A percentile compares a stretch with the other conserved stretches of the same genome.
These are phyloP conservation scores for Serinus canaria DNA, from an alignment of 2,113 vertebrate genomes.

Conservation along the genomic window DNA sequence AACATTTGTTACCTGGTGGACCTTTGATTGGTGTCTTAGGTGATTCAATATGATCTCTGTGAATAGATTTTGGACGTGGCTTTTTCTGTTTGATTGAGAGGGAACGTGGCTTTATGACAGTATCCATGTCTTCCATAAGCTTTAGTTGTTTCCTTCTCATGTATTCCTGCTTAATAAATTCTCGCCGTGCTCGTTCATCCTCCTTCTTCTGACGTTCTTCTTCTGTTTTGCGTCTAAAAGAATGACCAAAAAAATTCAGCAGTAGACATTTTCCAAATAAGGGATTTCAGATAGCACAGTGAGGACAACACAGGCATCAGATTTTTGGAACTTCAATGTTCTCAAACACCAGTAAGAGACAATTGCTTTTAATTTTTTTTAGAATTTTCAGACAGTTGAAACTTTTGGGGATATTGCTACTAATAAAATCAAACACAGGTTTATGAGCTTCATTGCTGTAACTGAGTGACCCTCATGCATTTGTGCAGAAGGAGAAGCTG, in stretches of 20 bases:
- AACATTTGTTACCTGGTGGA: slow-evolving; percentile 85
- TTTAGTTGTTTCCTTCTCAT: slow-evolving; percentile 95
- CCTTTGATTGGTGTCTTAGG: slow-evolving; percentile 89
- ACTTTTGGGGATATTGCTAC: not conserved
- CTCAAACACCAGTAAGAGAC: not conserved
- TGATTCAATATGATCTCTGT: slow-evolving; percentile 90
- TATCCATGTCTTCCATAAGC: slow-evolving; percentile 97
- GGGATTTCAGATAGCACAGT: not conserved
- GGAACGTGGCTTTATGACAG: slow-evolving; percentile 85
- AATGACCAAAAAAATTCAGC: not conserved
- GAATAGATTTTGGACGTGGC: slow-evolving; percentile 91
- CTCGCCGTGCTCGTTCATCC: slow-evolving; percentile 88
- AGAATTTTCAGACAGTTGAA: not conserved
- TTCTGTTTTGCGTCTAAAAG: slow-evolving; percentile 88
- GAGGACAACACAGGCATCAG: not conserved
- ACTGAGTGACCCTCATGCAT: not conserved
- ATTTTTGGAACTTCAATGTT: not conserved
- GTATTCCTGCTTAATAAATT: slow-evolving; percentile 97
- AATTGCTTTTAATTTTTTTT: not conserved
- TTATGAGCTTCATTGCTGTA: not conserved
- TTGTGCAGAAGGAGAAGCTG: not conserved
- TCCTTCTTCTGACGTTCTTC: slow-evolving; percentile 95
- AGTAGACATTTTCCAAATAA: not conserved
- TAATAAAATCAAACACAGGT: not conserved
- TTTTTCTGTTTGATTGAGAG: slow-evolving; percentile 82